phyloP scores from a whole-genome alignment of 1,140 invertebrate species.

The Pissodes strobi region DNA sequence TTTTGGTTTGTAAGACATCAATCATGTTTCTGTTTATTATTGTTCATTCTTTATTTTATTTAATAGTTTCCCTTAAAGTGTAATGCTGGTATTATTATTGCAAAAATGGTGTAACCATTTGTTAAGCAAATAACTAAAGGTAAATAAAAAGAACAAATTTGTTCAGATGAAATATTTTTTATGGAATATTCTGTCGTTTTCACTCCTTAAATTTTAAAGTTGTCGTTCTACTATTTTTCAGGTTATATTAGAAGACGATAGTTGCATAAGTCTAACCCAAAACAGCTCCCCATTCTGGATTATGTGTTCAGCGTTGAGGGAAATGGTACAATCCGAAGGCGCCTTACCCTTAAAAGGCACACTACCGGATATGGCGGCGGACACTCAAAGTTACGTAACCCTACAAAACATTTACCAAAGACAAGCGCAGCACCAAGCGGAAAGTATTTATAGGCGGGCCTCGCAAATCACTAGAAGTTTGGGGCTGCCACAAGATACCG shows the following conservation, averaged over 20 bases:
- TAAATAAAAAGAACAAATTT: no score
- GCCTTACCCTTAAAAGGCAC: conserved; percentile 84
- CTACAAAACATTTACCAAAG: conserved; percentile 89
- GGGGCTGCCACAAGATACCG: conserved; percentile 71
- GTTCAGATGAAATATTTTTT: no score
- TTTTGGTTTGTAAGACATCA: no score
- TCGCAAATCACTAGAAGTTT: conserved; percentile 78
- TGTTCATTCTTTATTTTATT: no score
- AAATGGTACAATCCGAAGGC: conserved; percentile 88
- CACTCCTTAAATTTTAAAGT: no score
- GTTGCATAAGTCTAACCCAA: conserved; percentile 75
- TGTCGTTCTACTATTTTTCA: conserved; percentile 14
- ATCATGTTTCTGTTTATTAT: no score
- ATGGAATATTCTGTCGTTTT: no score
- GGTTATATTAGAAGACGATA: conserved; percentile 76
- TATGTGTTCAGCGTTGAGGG: conserved; percentile 84
- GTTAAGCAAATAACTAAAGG: no score
- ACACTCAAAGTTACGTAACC: conserved; percentile 89
- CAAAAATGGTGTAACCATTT: no score
- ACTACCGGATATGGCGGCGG: conserved; percentile 98
- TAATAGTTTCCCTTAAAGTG: no score
- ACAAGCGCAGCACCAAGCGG: conserved; percentile 81
- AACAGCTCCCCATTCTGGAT: conserved; percentile 92
- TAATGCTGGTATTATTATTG: no score
- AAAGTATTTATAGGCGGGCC: conserved; percentile 79